These are phyloP conservation scores for Rotaria sp. DNA, from an alignment of 2,888 invertebrate genomes.

Conservation along the genomic window DNA sequence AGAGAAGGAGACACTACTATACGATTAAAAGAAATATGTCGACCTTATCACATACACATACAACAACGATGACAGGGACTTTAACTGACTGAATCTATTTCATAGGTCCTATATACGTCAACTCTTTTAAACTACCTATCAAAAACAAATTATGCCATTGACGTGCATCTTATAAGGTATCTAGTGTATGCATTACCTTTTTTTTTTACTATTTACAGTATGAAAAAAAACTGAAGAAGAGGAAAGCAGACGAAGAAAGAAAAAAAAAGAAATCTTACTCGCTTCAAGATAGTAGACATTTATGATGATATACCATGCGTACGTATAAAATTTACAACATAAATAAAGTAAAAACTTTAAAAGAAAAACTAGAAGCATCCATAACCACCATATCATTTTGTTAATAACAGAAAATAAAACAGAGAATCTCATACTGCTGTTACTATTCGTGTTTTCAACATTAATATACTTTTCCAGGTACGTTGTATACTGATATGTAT, in stretches of 20 bases:
- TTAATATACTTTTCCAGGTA: no score
- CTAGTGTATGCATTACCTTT: neutral
- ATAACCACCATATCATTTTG: neutral
- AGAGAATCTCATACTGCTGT: neutral
- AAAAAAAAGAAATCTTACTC: constrained; percentile 13
- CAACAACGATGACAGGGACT: neutral
- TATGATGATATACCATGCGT: neutral
- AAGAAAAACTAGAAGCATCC: neutral
- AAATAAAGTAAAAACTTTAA: neutral
- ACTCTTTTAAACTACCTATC: neutral
- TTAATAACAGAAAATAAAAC: neutral
- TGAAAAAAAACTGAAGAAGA: neutral
- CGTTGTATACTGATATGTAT: neutral
- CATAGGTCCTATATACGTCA: neutral
- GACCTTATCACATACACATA: neutral
- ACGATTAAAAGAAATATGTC: neutral
- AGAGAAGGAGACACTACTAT: neutral
- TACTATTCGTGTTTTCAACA: neutral
- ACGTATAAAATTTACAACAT: neutral
- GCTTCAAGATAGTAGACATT: constrained; percentile 7
- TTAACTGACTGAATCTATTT: neutral
- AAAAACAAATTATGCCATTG: neutral
- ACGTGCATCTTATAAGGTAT: neutral
- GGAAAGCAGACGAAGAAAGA: neutral
- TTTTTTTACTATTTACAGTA: neutral